Base-by-base conservation (phyloP, 2,113 vertebrate genomes). In the Fregata magnificens region DNA sequence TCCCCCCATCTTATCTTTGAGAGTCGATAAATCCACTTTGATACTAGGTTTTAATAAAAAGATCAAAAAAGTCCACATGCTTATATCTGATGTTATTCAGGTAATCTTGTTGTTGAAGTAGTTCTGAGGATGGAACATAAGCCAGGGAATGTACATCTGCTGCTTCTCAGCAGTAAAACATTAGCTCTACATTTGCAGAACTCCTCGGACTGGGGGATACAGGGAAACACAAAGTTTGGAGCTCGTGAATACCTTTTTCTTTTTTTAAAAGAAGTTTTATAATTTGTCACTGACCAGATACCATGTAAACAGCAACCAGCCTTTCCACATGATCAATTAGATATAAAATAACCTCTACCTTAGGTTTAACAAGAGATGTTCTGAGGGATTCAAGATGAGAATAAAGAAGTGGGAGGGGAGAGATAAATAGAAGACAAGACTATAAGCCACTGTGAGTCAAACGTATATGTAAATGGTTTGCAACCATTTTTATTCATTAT, bases 21-120 rank as follows among this genome's bases (percentile, higher is more conserved):
- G 71, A 86, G 67, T 8, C n/a, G 61, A 84, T 66, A 97, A 92
- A 95, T 79, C 76, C 44, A 71, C 93, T 95, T 82, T 94, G 87
- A 97, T 93, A 93, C 29, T 9, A 52, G 82, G 80, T 82, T 89
- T 94, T 82, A 96, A 93, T 70, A 93, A 91, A 93, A 65, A 86
- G 66, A 91, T 95, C 36, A 90, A 77, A 79, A 59, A 90, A 61
- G 16, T 77, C 71, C 71, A 67, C 53, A 61, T 36, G 29, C 55
- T 82, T 66, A 28, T 86, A 65, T 61, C 78, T 95, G 84, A 70
- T 21, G 11, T 67, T 77, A 77, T 73, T 31, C 63, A 63, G 73
- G 47, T 84, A 90, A 81, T 86, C 86, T 49, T 88, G 79, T 65
- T 90, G 74, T 63, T 91, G 61, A 88, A 88, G 53, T 28, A 52